These are phyloP conservation scores for Willisornis vidua DNA, from an alignment of 2,113 vertebrate genomes.

Conservation along the genomic window DNA sequence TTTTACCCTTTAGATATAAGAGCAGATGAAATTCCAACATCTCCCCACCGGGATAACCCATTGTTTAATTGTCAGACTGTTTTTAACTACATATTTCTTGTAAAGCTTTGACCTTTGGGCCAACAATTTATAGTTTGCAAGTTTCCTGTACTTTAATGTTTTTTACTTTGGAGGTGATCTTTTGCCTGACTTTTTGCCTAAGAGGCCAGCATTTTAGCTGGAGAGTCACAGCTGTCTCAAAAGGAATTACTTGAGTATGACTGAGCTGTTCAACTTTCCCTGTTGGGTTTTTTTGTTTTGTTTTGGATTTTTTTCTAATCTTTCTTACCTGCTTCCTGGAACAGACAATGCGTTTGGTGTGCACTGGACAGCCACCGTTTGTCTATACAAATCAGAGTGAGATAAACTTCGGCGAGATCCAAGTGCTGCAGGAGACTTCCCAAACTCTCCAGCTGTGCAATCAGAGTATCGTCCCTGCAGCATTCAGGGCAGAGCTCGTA, in stretches of 20 bases:
- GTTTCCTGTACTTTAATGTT: not conserved
- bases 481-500: slow-evolving; percentile 79
- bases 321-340: not conserved
- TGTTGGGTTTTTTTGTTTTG: not conserved
- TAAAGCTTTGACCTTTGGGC: not conserved
- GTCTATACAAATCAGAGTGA: slow-evolving; percentile 68
- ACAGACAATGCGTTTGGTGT: slow-evolving; percentile 76
- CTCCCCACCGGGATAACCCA: not conserved
- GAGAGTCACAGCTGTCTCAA: not conserved
- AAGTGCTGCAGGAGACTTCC: slow-evolving; percentile 74
- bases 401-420: slow-evolving; percentile 83
- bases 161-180: not conserved
- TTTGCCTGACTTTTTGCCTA: not conserved
- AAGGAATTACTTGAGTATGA: not conserved
- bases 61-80: not conserved
- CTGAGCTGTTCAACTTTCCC: not conserved
- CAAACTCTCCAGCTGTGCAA: slow-evolving; percentile 78
- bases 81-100: not conserved
- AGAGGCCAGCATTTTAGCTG: not conserved
- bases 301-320: not conserved
- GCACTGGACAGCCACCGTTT: slow-evolving; percentile 78
- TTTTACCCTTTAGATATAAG: too few relatives aligned
- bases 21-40: too few relatives aligned
- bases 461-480: slow-evolving; percentile 76
- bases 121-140: not conserved